Percentiles rank a stretch among this genome's conserved stretches.
These are phyloP conservation scores for Morpho achilles DNA, from an alignment of 2,888 invertebrate genomes.

Conservation along the genomic window DNA sequence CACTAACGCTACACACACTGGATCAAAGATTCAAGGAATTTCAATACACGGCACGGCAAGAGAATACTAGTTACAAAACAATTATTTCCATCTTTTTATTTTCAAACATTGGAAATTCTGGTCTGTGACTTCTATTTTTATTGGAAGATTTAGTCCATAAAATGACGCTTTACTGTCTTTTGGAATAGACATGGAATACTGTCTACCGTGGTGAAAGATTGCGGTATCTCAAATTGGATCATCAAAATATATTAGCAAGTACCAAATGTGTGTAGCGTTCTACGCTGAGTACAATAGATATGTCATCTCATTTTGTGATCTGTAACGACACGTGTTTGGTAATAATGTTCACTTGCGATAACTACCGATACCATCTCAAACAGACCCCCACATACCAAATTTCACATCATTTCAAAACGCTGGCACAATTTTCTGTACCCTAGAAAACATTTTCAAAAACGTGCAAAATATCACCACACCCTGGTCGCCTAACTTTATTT, in stretches of 20 bases:
- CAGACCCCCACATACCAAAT: conserved; percentile 41
- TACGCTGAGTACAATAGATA: conserved; percentile 65
- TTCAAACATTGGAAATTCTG: no score
- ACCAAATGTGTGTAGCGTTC: conserved; percentile 61
- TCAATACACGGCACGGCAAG: no score
- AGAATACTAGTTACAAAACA: no score
- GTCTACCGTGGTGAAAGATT: neutral
- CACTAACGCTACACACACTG: conserved; percentile 67
- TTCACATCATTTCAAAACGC: conserved; percentile 50
- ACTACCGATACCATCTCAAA: conserved; percentile 50
- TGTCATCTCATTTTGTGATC: conserved; percentile 57
- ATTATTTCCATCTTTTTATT: no score
- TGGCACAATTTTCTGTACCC: conserved; percentile 62
- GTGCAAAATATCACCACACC: conserved; percentile 80
- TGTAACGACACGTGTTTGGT: conserved; percentile 22
- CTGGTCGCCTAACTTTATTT: conserved; percentile 78
- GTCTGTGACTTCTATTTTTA: no score
- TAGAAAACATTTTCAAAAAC: conserved; percentile 79
- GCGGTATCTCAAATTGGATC: no score
- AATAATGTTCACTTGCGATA: conserved; percentile 59
- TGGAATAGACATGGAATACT: no score
- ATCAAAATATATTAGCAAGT: no score
- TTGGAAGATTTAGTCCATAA: no score
- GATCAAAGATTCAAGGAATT: no score
- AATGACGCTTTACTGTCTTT: no score